Conservation (phyloP, 2,113 vertebrate species). For the Procapra przewalskii region DNA sequence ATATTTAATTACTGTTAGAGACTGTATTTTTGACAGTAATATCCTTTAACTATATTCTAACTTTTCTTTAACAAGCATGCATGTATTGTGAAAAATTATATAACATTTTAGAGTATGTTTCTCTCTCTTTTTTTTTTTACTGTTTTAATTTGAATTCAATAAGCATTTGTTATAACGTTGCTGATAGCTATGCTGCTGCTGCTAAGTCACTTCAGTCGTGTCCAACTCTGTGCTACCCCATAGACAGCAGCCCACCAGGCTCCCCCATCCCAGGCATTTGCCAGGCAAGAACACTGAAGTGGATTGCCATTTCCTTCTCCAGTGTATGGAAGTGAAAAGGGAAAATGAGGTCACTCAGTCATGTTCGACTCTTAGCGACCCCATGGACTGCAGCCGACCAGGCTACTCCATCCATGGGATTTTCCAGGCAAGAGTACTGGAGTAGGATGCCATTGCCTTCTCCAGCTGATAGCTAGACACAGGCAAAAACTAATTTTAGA, state of each 20-base stretch:
- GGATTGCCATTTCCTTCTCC: too few species aligned
- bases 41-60: background rate
- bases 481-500: background rate
- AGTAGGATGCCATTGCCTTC: background rate
- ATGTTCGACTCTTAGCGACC: too few species aligned
- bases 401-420: background rate
- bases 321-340: too few species aligned
- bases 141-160: background rate
- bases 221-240: too few species aligned
- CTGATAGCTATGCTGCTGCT: background rate
- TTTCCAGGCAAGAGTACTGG: background rate
- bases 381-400: background rate
- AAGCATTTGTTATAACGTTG: background rate
- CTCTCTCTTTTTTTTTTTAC: background rate
- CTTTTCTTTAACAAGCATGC: background rate
- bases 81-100: background rate
- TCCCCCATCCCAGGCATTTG: accelerated
- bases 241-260: too few species aligned
- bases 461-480: background rate
- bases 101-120: background rate
- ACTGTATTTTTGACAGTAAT: background rate
- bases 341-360: too few species aligned
- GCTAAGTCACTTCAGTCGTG: too few species aligned
- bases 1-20: background rate
- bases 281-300: too few species aligned